Conservation (phyloP, 2,113 vertebrate species). For the Saccopteryx bilineata region DNA sequence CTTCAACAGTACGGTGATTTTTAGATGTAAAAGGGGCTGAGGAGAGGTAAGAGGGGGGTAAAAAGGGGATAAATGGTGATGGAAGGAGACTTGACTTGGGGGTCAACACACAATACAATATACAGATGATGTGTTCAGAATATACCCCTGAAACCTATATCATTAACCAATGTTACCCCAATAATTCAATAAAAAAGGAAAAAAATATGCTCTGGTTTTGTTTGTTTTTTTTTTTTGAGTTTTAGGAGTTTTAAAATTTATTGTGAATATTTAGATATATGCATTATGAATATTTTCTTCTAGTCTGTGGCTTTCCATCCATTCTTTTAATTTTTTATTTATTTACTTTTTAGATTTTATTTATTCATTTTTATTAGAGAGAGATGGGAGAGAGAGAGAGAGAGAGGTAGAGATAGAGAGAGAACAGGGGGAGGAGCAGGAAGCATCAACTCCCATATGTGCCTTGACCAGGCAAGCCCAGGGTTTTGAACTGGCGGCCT, state of each 20-base stretch:
- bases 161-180: background rate
- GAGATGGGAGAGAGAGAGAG: too few species aligned
- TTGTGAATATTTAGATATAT: conserved; percentile 5
- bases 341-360: too few species aligned
- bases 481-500: too few species aligned
- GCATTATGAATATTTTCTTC: conserved; percentile 29
- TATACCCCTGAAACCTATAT: background rate
- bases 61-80: background rate
- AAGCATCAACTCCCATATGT: too few species aligned
- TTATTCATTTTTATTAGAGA: too few species aligned
- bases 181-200: background rate
- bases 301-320: background rate
- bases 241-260: conserved; percentile 4
- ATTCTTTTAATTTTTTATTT: background rate
- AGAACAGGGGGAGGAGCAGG: too few species aligned
- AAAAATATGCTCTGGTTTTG: background rate
- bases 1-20: background rate
- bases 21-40: background rate
- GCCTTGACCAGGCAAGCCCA: too few species aligned
- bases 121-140: background rate
- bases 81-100: background rate
- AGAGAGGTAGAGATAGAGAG: too few species aligned
- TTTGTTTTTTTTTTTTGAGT: conserved; percentile 29
- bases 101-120: background rate
- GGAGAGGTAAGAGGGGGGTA: background rate